Conservation (phyloP, 2,888 invertebrate genomes). For the Automeris io region DNA sequence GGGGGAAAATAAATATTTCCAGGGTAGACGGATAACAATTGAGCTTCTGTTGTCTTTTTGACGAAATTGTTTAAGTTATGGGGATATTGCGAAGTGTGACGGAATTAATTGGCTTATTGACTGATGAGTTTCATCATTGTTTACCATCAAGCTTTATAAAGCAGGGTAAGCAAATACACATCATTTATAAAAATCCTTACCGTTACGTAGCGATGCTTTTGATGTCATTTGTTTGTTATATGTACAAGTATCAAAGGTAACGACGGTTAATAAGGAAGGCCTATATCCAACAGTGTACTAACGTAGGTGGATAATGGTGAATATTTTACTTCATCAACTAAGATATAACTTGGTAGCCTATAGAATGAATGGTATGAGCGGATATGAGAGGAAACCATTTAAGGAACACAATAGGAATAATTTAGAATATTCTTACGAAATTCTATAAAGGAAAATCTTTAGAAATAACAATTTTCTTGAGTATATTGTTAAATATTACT, state of each 20-base stretch:
- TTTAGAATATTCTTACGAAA: not conserved
- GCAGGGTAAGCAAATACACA: not conserved
- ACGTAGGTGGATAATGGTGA: no score
- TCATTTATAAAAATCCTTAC: no score
- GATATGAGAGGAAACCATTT: conserved; percentile 6
- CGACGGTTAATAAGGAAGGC: no score
- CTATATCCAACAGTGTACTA: no score
- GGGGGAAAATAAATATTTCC: conserved; percentile 64
- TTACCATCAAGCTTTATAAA: not conserved
- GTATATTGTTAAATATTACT: conserved; percentile 3
- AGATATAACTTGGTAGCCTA: no score
- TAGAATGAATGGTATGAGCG: no score
- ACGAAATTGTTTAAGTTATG: conserved; percentile 40
- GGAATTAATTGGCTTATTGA: conserved; percentile 19
- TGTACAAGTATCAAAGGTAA: no score
- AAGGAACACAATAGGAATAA: conserved; percentile 5
- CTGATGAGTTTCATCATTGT: not conserved
- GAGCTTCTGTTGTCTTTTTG: conserved; percentile 44
- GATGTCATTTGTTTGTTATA: no score
- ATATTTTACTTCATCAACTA: no score
- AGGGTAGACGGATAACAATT: conserved; percentile 55
- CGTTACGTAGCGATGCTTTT: no score
- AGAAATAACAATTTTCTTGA: not conserved
- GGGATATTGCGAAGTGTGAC: conserved; percentile 17
- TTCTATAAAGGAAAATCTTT: conserved; percentile 1